Evolutionary conservation across 2,113 vertebrate species (phyloP).

Genomic region (Larimichthys polyactis): DNA sequence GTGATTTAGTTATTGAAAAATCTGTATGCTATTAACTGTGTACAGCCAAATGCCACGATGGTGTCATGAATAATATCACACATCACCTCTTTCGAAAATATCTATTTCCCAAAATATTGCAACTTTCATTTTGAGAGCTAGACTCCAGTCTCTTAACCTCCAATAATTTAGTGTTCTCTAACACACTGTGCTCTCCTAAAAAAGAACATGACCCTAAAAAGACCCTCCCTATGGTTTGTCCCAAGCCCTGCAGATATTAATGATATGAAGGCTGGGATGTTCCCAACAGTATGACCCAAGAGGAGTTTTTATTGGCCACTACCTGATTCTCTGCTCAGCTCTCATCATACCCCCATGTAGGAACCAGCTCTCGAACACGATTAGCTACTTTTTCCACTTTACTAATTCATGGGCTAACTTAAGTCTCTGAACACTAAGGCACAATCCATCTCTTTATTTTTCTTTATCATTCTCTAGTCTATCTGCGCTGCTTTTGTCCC

Average conservation of each 20-base stretch:
- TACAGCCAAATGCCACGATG: neutral
- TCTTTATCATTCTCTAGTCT: constrained; percentile 36
- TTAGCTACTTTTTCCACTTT: constrained; percentile 85
- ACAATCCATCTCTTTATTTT: constrained; percentile 35
- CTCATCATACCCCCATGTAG: constrained; percentile 51
- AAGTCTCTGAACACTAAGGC: constrained; percentile 76
- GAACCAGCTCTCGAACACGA: constrained; percentile 74
- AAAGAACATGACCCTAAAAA: neutral
- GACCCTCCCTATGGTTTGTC: no score
- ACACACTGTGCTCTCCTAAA: neutral
- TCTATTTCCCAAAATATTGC: neutral
- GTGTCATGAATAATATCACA: neutral
- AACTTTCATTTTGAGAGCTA: neutral
- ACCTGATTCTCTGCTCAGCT: constrained; percentile 49
- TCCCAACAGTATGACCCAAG: constrained; percentile 29
- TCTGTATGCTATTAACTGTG: neutral
- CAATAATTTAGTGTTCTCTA: neutral
- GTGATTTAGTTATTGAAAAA: neutral
- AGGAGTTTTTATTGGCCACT: constrained; percentile 25
- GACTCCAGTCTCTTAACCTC: neutral
- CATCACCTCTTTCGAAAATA: neutral
- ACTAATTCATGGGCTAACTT: constrained; percentile 88
- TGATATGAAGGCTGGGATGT: neutral
- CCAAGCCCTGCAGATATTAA: neutral
- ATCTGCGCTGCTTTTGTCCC: constrained; percentile 70